Conservation (phyloP, 2,888 invertebrate species). For the Odontocolon sp. region DNA sequence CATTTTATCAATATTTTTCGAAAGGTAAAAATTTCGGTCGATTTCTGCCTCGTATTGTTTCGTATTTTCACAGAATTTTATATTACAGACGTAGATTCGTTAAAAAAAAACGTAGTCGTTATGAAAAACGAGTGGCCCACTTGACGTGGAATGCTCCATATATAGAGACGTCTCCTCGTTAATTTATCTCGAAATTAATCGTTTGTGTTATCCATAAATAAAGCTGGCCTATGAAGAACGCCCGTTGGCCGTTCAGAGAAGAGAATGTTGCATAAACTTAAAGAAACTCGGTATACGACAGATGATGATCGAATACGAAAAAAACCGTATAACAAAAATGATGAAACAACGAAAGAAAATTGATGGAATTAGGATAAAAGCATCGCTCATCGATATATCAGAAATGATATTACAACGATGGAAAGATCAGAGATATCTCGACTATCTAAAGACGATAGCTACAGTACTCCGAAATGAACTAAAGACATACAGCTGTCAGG, state of each 20-base stretch:
- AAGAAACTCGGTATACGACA: constrained; percentile 19
- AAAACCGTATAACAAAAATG: constrained; percentile 14
- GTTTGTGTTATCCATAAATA: neutral
- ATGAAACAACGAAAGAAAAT: constrained; percentile 25
- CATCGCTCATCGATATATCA: constrained; percentile 25
- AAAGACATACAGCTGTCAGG: constrained; percentile 4
- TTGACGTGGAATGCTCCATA: too few relatives aligned
- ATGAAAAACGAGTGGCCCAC: too few relatives aligned
- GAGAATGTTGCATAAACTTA: neutral
- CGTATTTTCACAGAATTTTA: too few relatives aligned
- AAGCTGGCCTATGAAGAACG: constrained; percentile 42
- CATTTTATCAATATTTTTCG: too few relatives aligned
- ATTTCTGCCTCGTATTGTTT: too few relatives aligned
- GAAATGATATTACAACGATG: constrained; percentile 25
- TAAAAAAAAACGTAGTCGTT: neutral
- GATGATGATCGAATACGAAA: constrained; percentile 40
- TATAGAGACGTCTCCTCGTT: too few relatives aligned
- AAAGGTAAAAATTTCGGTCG: too few relatives aligned
- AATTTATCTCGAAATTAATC: too few relatives aligned
- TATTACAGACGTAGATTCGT: too few relatives aligned
- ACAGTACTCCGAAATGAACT: constrained; percentile 27
- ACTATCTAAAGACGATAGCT: neutral
- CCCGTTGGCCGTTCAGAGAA: constrained; percentile 42
- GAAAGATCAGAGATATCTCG: constrained; percentile 30
- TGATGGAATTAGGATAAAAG: constrained; percentile 33